These are phyloP conservation scores for Oreochromis aureus DNA, from an alignment of 2,113 vertebrate genomes.

Conservation along the genomic window DNA sequence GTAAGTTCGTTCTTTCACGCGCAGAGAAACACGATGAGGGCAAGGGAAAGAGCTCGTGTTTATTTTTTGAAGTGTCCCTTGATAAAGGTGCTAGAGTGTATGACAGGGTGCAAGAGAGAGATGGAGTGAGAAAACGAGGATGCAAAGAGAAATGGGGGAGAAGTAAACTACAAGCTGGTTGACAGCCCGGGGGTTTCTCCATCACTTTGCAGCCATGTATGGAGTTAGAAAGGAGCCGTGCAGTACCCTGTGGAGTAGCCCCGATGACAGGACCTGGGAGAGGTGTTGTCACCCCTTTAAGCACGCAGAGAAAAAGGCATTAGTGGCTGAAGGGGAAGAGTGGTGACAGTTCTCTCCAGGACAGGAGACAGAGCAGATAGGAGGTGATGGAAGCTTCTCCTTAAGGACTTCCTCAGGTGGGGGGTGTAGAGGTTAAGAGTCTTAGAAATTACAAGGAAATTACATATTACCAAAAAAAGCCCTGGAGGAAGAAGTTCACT, in stretches of 20 bases:
- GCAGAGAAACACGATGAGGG: background rate
- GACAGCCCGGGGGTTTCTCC: conserved; percentile 37
- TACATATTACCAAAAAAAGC: background rate
- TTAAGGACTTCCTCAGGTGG: conserved; percentile 17
- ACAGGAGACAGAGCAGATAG: conserved; percentile 42
- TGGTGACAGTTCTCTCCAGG: conserved; percentile 58
- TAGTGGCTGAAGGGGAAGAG: conserved; percentile 27
- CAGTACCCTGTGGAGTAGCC: conserved; percentile 12
- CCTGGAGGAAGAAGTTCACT: background rate
- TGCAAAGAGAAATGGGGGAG: conserved; percentile 27
- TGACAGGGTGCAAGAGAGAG: conserved; percentile 44
- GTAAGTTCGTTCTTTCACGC: background rate
- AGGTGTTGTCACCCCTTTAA: conserved; percentile 60
- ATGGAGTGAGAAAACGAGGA: background rate
- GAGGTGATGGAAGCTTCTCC: conserved; percentile 34
- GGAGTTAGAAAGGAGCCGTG: background rate
- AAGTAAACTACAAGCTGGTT: conserved; percentile 41
- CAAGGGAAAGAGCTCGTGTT: background rate
- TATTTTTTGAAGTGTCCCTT: conserved; percentile 51
- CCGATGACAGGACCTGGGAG: conserved; percentile 19
- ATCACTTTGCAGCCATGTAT: conserved; percentile 53
- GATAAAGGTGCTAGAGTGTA: conserved; percentile 23
- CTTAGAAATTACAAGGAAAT: background rate
- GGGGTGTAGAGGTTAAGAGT: background rate
- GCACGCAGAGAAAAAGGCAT: conserved; percentile 37